Evolutionary conservation across 2,888 invertebrate genomes (phyloP), one percentile per base, ranked within the genome.

Genomic region (Hyalella azteca): DNA sequence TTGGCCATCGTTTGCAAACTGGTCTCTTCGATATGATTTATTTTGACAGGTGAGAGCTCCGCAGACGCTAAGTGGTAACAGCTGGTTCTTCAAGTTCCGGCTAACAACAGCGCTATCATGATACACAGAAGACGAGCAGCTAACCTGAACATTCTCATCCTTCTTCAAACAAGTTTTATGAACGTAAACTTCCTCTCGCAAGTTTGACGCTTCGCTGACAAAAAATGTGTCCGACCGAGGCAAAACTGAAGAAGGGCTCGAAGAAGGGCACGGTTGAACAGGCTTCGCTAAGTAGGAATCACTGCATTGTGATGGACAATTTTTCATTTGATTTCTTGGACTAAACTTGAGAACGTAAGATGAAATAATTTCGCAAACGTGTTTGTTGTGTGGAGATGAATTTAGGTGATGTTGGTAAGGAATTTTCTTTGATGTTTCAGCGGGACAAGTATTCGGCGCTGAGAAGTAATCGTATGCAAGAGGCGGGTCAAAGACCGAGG

Each of bases 11-110:
- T 15, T 36, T 66, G 36, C 36, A 29, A 66, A 15, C 36, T 66
- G 36, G 36, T 36, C 66, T 22, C 66, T 66, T 29, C 36, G 36
- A 36, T 36, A 66, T 66, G 66, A 54, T 54, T 54, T 66, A 66
- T 66, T 66, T 66, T 9, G 66, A 66, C 66, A 66, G n/a, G 19
- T 29, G 29, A 36, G 36, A 66, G 66, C 36, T 36, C 1, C 66
- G 66, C 22, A 32, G 66, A 36, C 19, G 19, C 66, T 36, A 15
- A 0, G 26, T 22, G 54, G 54, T 29, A 26, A 36, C 66, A 66
- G 66, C 66, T 36, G 36, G 36, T 36, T 36, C n/a, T 19, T 66
- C 9, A 36, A 36, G 36, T 22, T 36, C 66, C 36, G 36, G 39
- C 66, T 66, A 36, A 32, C 66, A 36, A 66, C 66, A 66, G 29